A percentile compares a stretch with the other conserved stretches of the same genome.
phyloP scores from a whole-genome alignment of 2,113 vertebrate genomes.

The Camelus dromedarius region DNA sequence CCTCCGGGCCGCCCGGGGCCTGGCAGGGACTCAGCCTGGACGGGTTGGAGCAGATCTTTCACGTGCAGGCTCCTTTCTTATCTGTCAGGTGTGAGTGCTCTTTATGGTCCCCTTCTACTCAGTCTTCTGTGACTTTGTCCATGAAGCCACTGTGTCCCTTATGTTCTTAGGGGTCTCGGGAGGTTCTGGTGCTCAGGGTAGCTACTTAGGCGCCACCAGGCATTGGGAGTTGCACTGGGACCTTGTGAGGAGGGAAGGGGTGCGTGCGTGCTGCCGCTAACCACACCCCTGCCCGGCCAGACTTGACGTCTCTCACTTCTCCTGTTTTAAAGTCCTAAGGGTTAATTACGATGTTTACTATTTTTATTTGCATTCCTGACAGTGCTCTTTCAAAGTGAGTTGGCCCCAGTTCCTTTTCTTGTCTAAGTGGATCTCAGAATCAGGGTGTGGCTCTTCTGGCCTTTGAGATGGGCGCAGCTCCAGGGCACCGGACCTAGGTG shows the following conservation, averaged over 20 bases:
- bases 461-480: background rate
- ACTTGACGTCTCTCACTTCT: background rate
- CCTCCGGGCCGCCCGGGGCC: accelerated
- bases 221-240: background rate
- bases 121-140: background rate
- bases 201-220: accelerated
- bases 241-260: background rate
- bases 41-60: background rate
- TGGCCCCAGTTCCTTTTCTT: background rate
- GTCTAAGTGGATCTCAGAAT: background rate
- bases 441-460: background rate
- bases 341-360: constrained; percentile 30
- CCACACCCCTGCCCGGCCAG: background rate
- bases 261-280: too few species aligned
- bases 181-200: background rate
- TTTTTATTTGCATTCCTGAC: constrained; percentile 32
- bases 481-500: background rate
- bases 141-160: background rate
- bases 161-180: background rate
- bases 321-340: constrained; percentile 17
- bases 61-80: background rate
- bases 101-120: background rate
- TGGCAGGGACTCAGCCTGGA: background rate
- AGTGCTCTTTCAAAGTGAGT: background rate
- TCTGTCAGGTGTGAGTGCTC: background rate